phyloP scores from a whole-genome alignment of 2,888 invertebrate genomes.

The Noctua pronuba region DNA sequence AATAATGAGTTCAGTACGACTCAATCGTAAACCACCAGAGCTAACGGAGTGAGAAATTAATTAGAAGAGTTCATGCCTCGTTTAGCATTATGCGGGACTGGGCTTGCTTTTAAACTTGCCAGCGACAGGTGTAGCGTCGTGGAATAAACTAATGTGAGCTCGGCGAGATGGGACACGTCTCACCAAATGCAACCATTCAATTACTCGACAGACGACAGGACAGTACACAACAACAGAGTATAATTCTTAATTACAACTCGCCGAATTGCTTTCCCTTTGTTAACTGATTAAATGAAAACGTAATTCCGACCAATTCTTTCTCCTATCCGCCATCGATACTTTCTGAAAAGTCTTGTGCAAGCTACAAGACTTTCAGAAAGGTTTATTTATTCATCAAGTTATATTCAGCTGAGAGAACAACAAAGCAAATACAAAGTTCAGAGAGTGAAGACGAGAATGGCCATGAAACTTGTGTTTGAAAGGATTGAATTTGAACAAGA shows the following conservation, averaged over 20 bases:
- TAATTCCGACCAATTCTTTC: constrained; percentile 19
- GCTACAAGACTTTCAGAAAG: constrained; percentile 17
- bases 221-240: constrained; percentile 9
- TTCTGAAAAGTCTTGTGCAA: constrained; percentile 12
- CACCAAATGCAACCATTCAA: constrained; percentile 46
- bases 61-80: constrained; percentile 73
- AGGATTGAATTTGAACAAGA: constrained; percentile 43
- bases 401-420: constrained; percentile 33
- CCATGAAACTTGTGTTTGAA: constrained; percentile 53
- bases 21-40: constrained; percentile 52
- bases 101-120: constrained; percentile 58
- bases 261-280: constrained; percentile 31
- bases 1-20: constrained; percentile 31
- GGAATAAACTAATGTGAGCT: constrained; percentile 72
- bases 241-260: constrained; percentile 8
- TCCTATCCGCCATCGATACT: constrained; percentile 15
- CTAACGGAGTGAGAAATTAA: constrained; percentile 75
- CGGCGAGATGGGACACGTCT: constrained; percentile 66
- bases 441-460: constrained; percentile 10
- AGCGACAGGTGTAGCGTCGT: constrained; percentile 69
- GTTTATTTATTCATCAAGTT: constrained; percentile 35
- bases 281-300: constrained; percentile 20
- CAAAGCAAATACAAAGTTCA: constrained; percentile 25
- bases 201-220: constrained; percentile 17
- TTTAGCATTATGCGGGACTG: constrained; percentile 68